Percentiles rank a stretch among this genome's conserved stretches.
These are phyloP conservation scores for Plutomurus gul DNA, from an alignment of 1,140 invertebrate species.

Conservation along the genomic window DNA sequence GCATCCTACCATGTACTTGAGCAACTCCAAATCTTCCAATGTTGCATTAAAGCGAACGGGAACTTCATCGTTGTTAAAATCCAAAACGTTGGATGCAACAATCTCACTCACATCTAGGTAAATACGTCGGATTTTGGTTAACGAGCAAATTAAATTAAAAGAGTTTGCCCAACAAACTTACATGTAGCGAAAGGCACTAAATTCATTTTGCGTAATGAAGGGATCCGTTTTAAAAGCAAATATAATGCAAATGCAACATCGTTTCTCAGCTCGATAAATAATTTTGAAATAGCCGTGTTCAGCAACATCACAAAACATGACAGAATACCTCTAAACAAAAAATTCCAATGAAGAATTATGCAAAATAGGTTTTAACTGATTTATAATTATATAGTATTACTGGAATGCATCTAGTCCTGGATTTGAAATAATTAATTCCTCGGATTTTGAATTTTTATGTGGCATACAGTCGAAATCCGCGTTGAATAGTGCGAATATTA, in stretches of 20 bases:
- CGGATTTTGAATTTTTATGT: background rate
- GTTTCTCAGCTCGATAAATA: background rate
- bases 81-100: background rate
- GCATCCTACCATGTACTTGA: background rate
- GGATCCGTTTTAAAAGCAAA: background rate
- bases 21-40: constrained; percentile 31
- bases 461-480: background rate
- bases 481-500: constrained; percentile 7
- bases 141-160: no score
- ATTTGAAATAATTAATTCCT: background rate
- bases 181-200: background rate
- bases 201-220: background rate
- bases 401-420: background rate
- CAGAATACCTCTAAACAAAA: constrained; percentile 12
- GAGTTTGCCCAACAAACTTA: background rate
- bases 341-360: background rate
- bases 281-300: background rate
- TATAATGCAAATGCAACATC: constrained; percentile 33
- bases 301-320: constrained; percentile 7
- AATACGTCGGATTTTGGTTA: no score
- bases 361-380: background rate
- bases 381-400: background rate
- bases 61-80: background rate
- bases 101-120: constrained; percentile 1
- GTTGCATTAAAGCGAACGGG: background rate